Base-by-base conservation (phyloP, 2,797 vertebrate genomes). In the Luscinia luscinia region DNA sequence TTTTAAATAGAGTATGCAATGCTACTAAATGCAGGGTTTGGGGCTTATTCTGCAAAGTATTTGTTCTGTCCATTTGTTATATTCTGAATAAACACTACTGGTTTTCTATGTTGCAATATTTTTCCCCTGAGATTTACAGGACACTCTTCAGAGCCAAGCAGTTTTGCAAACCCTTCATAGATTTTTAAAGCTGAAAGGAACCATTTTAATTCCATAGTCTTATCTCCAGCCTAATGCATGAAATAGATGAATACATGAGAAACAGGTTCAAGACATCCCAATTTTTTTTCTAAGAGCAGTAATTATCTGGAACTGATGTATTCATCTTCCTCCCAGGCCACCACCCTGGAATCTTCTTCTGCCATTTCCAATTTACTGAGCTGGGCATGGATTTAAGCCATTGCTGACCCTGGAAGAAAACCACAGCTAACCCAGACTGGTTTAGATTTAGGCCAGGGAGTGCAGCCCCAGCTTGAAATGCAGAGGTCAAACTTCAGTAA, bases 331-430 rank as follows among this genome's bases (percentile, higher is more conserved):
- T 92, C 77, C 69, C 77, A 62, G 91, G 85, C 75, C 83, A 86
- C 58, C 62, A 75, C 85, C 62, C 77, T 63, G 75, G 77, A 90
- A 88, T 86, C 87, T 81, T 96, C 94, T 85, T 96, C 93, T 94
- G 89, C 91, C 95, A 91, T 86, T 93, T 94, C 74, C 85, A 96
- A 94, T 96, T 96, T 96, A 91, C 80, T 76, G 76, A 84, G 79
- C 69, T 86, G 73, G 73, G 62, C 62, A 87, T 38, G 62, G 90
- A 96, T 96, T 94, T 94, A 95, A 96, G 85, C 90, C 95, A 93
- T 90, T 91, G 66, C 91, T 95, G 94, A 96, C 93, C 95, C 74
- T 90, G 76, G 69, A 74, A 91, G 70, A 66, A 96, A 96, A 95
- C 70, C 91, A 90, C 91, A 96, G 77, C 73, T 72, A 62, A 0